Percentiles rank a stretch among this genome's conserved stretches.
Evolutionary conservation across 1,140 invertebrate genomes (phyloP).

Genomic region (Eupristina koningsbergeri): DNA sequence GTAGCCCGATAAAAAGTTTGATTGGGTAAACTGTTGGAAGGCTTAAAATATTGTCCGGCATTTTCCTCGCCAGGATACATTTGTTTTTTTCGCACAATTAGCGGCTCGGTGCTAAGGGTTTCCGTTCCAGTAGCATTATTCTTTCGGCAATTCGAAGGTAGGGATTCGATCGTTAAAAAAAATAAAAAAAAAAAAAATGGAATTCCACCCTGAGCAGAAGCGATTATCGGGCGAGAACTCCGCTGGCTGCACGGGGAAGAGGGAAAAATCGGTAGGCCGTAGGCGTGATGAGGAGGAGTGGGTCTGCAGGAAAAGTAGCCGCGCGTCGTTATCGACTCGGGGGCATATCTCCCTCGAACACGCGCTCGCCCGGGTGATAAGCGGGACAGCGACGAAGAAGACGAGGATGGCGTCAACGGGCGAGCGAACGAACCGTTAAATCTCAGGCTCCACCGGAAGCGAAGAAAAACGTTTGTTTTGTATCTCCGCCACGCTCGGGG

Average conservation of each 20-base stretch:
- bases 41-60: neutral
- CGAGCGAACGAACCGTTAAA: conserved; percentile 6
- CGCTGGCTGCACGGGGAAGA: neutral
- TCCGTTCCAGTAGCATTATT: neutral
- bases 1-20: too few species aligned
- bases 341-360: conserved; percentile 5
- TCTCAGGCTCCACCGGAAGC: neutral
- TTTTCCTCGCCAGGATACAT: conserved; percentile 15
- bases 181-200: neutral
- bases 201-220: neutral
- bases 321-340: neutral
- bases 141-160: neutral
- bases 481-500: neutral
- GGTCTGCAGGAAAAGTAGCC: neutral
- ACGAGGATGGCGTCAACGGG: neutral
- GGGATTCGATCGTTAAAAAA: too few species aligned
- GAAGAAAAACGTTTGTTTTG: conserved; percentile 4
- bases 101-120: neutral
- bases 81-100: conserved; percentile 18
- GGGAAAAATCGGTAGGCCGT: neutral
- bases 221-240: neutral
- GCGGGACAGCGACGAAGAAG: conserved; percentile 13
- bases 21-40: neutral
- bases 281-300: neutral
- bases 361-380: neutral